Conservation (phyloP, 1,140 invertebrate genomes). For the Leguminivora glycinivorella region DNA sequence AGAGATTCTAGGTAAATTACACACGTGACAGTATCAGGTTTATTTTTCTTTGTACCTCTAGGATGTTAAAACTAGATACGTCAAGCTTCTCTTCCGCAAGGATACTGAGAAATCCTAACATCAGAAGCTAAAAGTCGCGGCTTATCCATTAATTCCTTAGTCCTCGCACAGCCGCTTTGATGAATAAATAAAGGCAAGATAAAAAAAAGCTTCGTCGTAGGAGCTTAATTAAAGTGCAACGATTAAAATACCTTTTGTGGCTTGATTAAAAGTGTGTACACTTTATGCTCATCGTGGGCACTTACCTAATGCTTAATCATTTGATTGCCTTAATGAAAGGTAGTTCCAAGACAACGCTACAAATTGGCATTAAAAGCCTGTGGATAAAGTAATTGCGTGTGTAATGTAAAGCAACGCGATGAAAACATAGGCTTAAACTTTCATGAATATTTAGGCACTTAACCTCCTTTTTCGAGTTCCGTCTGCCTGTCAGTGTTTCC, state of each 20-base stretch:
- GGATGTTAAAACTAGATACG: too few relatives aligned
- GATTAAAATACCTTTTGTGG: conserved; percentile 47
- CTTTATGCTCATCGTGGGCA: conserved; percentile 6
- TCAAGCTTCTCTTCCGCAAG: too few relatives aligned
- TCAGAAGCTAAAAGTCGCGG: conserved; percentile 33
- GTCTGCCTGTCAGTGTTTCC: too few relatives aligned
- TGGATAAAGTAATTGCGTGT: too few relatives aligned
- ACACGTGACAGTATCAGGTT: too few relatives aligned
- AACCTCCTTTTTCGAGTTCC: too few relatives aligned
- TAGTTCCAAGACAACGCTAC: background rate
- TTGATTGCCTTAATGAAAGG: background rate
- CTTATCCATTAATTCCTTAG: conserved; percentile 44
- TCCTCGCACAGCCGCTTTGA: conserved; percentile 40
- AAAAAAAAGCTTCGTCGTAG: conserved; percentile 42
- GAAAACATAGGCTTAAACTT: too few relatives aligned
- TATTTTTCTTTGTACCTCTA: too few relatives aligned
- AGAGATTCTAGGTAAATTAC: too few relatives aligned
- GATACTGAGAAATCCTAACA: conserved; percentile 21
- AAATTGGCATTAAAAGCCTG: background rate
- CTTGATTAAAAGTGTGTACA: conserved; percentile 43
- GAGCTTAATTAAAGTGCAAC: conserved; percentile 50
- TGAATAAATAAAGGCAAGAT: conserved; percentile 50
- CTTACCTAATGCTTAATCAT: background rate
- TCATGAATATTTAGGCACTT: too few relatives aligned
- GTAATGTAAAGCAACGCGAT: too few relatives aligned